Percentiles rank a stretch among this genome's conserved stretches.
Evolutionary conservation across 2,113 vertebrate genomes (phyloP).

Genomic region (Pygoscelis adeliae): DNA sequence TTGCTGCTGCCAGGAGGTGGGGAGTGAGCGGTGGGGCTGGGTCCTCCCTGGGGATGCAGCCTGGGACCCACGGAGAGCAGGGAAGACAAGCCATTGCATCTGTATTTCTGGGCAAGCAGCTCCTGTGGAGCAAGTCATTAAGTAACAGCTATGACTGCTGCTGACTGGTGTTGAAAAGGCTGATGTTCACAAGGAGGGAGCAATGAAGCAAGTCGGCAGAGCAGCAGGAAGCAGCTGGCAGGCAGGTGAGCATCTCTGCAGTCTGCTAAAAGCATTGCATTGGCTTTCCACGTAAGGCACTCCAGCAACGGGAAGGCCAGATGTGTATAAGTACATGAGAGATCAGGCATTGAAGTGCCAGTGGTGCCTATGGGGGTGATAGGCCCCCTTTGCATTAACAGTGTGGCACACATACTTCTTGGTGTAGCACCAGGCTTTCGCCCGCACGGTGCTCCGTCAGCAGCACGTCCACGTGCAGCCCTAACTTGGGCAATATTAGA

Average conservation of each 20-base stretch:
- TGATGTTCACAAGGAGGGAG: neutral
- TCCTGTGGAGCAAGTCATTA: neutral
- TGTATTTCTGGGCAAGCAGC: neutral
- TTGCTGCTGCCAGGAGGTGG: neutral
- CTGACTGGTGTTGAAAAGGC: neutral
- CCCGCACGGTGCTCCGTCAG: neutral
- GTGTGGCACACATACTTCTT: neutral
- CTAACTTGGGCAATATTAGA: neutral
- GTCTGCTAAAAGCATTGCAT: neutral
- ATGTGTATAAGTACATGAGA: neutral
- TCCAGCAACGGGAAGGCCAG: neutral
- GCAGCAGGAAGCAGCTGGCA: slow-evolving; percentile 7
- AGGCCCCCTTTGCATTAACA: neutral
- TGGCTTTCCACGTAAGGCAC: neutral
- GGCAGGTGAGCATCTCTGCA: neutral
- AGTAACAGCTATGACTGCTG: neutral
- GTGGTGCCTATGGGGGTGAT: neutral
- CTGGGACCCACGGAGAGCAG: neutral
- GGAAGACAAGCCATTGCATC: neutral
- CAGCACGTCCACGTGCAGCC: neutral
- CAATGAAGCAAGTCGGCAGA: neutral
- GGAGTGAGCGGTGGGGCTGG: neutral
- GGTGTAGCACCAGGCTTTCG: neutral
- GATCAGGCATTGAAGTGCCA: neutral
- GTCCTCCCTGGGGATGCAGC: neutral